Evolutionary conservation across 2,888 invertebrate species (phyloP).

Genomic region (Drosophila acutilabella): DNA sequence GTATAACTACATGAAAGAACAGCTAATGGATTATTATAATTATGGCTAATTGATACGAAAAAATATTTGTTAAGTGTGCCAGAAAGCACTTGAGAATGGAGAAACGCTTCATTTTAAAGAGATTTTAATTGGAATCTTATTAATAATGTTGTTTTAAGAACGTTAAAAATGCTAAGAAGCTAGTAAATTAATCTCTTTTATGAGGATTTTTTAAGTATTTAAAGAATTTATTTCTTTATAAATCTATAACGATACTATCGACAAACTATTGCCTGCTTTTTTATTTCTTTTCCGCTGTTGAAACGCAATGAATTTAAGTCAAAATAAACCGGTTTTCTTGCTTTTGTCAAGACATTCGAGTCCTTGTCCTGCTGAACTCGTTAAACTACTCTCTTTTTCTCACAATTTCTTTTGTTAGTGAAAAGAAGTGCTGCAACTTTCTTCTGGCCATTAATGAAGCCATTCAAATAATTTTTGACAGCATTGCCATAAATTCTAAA

Average conservation of each 20-base stretch:
- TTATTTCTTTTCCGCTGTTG: not conserved
- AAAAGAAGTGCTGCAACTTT: constrained; percentile 24
- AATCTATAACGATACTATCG: not conserved
- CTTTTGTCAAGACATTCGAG: not conserved
- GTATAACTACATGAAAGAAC: constrained; percentile 6
- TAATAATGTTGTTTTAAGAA: not conserved
- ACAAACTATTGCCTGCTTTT: not conserved
- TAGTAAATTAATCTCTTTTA: too few relatives aligned
- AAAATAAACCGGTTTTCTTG: constrained; percentile 1
- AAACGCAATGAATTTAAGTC: not conserved
- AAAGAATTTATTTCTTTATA: not conserved
- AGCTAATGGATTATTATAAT: constrained; percentile 31
- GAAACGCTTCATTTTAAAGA: constrained; percentile 5
- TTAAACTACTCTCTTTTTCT: constrained; percentile 3
- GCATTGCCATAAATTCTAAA: constrained; percentile 10
- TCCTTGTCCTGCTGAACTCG: constrained; percentile 9
- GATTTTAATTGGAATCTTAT: constrained; percentile 17
- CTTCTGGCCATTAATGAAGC: constrained; percentile 55
- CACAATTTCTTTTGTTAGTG: constrained; percentile 11
- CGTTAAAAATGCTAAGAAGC: not conserved
- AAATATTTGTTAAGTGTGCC: constrained; percentile 3
- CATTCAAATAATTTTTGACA: constrained; percentile 50
- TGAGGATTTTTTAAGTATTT: not conserved
- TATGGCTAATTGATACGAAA: constrained; percentile 6
- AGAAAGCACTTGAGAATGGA: not conserved